These are phyloP conservation scores for Varanus salvator DNA, from an alignment of 2,113 vertebrate species.

Conservation along the genomic window DNA sequence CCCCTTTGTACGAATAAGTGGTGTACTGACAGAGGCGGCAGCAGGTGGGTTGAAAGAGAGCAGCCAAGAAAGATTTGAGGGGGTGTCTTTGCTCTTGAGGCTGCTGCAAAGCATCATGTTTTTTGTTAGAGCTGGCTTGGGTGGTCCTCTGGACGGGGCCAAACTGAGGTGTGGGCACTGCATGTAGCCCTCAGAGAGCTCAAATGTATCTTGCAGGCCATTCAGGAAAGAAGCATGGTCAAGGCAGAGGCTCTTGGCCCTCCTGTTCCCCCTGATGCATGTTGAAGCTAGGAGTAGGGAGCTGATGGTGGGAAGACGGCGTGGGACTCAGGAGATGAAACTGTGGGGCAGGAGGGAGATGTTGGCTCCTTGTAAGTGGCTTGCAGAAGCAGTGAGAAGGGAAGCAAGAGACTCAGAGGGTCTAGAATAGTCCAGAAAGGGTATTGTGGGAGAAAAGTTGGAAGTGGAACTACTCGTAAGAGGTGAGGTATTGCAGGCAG, in stretches of 20 bases:
- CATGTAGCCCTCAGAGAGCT: background rate
- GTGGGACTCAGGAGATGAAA: background rate
- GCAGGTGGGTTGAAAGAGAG: background rate
- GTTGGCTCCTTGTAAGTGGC: background rate
- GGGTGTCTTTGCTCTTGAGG: background rate
- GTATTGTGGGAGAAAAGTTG: background rate
- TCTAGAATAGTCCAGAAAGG: background rate
- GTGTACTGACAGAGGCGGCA: background rate
- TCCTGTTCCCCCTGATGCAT: background rate
- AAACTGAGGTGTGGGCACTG: background rate
- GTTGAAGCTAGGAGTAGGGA: background rate
- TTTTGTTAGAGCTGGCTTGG: background rate
- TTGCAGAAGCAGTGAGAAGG: background rate
- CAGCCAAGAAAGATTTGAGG: background rate
- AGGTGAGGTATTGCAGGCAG: background rate
- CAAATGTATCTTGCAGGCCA: too few species aligned
- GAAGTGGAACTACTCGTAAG: background rate
- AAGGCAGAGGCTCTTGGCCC: background rate
- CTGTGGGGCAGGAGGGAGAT: background rate
- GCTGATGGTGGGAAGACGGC: background rate
- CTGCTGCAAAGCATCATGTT: background rate
- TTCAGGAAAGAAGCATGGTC: background rate
- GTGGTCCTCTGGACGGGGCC: background rate
- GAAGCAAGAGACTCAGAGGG: too few species aligned
- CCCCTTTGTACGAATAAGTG: background rate